These are phyloP conservation scores for Morpho achilles DNA, from an alignment of 2,888 invertebrate species.

Conservation along the genomic window DNA sequence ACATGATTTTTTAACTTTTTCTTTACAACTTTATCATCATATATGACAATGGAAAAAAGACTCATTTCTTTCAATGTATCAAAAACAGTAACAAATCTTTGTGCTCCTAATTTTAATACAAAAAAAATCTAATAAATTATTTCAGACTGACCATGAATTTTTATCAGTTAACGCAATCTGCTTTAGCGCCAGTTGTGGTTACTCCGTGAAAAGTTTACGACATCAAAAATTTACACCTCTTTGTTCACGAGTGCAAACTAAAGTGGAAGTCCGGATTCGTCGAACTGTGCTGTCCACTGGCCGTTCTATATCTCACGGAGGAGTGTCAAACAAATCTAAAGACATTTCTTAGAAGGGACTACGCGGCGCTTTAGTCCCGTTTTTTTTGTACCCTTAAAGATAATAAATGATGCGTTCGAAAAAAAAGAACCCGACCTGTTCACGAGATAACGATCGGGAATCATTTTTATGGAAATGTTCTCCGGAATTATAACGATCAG, in stretches of 20 bases:
- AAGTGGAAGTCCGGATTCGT: slow-evolving; percentile 49
- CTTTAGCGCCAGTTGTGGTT: slow-evolving; percentile 22
- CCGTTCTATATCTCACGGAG: slow-evolving; percentile 69
- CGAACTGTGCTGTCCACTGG: slow-evolving; percentile 57
- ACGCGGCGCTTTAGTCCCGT: slow-evolving; percentile 73
- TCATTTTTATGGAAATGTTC: slow-evolving; percentile 77
- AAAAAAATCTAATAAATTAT: too few species aligned
- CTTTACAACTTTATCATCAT: too few species aligned
- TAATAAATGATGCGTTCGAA: slow-evolving; percentile 75
- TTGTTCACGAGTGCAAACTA: slow-evolving; percentile 46
- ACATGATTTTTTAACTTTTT: too few species aligned
- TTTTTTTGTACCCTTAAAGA: slow-evolving; percentile 69
- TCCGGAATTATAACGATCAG: slow-evolving; percentile 74
- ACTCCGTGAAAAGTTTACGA: slow-evolving; percentile 21
- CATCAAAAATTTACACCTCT: slow-evolving; percentile 66
- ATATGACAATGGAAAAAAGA: background rate
- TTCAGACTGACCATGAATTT: background rate
- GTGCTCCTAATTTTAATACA: background rate
- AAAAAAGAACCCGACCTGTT: slow-evolving; percentile 77
- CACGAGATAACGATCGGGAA: slow-evolving; percentile 72
- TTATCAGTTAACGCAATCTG: slow-evolving; percentile 17
- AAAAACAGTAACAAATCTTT: too few species aligned
- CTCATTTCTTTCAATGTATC: too few species aligned
- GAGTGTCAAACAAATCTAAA: slow-evolving; percentile 74
- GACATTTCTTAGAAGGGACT: slow-evolving; percentile 71